Base-by-base conservation (phyloP, 2,113 vertebrate genomes). In the Poeciliopsis turrubarensis region DNA sequence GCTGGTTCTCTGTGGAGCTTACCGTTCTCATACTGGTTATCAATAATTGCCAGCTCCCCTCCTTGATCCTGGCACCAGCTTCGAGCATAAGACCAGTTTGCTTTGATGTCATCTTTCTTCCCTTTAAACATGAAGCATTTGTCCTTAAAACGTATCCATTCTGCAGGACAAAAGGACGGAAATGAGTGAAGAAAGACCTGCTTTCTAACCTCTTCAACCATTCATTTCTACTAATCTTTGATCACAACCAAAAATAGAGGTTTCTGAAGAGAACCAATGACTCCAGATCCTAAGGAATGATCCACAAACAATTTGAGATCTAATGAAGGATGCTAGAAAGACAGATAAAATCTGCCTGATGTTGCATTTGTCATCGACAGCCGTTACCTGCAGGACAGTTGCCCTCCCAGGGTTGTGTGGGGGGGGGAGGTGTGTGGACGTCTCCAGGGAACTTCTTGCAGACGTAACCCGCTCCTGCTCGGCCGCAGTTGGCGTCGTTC, bases 61-160 rank as follows among this genome's bases (percentile, higher is more conserved):
- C 63, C 85, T 9, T 94, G 78, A 0, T 64, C 57, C 67, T 27
- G 77, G 90, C 95, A 95, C 94, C 92, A 95, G 17, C 62, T 77
- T 9, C 71, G 83, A 12, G 94, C 94, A 0, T 57, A 67, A 0
- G 79, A 65, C 94, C 94, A 95, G 87, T 92, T 94, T 0, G 77
- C 86, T 70, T 81, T 90, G 0, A 91, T 65, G 0, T 93, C 91
- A 0, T 89, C 12, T 54, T 92, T 68, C 51, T 92, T 74, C 39
- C 95, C 95, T 82, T 91, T 94, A 75, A 95, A 89, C 69, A 94
- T n/a, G 90, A 93, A 95, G 87, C 94, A 95, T 67, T 95, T 95
- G 57, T 93, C 77, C 37, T 80, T 87, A 85, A 94, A 95, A 27
- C 70, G 90, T 83, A 92, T 44, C 95, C 95, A 95, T 19, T 89